Base-by-base conservation (phyloP, 2,888 invertebrate species). In the Stramonita haemastoma region DNA sequence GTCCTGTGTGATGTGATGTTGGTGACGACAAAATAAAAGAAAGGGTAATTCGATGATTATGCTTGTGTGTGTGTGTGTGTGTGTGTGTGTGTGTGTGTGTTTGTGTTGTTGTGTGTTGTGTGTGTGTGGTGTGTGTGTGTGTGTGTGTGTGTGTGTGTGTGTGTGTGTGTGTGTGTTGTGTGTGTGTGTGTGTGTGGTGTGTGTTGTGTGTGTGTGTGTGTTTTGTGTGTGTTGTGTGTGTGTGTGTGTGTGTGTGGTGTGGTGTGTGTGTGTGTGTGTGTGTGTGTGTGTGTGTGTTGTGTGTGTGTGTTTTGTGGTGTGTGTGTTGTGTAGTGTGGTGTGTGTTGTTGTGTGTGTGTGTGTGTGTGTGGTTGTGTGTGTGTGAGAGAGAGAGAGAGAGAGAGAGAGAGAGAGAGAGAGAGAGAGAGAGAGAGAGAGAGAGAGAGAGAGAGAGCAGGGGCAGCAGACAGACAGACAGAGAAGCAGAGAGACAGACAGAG, bases 41-140 rank as follows among this genome's bases (percentile, higher is more conserved):
- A 5, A 34, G 79, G 34, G 32, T 13, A 29, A 34, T 17, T 46
- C 8, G 15, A n/a, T 86, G 57, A 57, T 57, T 86, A 0, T 56
- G 1, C 17, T 13, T 56, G 57, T 86, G 56, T 56, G 86, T 57
- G 57, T 56, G 86, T 86, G 86, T 86, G 86, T 46, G 86, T 6
- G 81, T 81, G 81, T 81, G 81, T 81, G 81, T 81, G 81, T 81
- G 22, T 34, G 81, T 81, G 81, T 34, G 81, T 11, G 81, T 86
- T n/a, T 86, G 86, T 86, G 1, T 56, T 11, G 36, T 13, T 56
- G 57, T 86, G 56, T 56, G 86, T 57, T 86, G 86, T 86, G 86
- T 46, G 86, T 6, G 81, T 81, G 81, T 81, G 81, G 5, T 6
- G n/a, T 81, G 81, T 81, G 22, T 34, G 81, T 81, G 81, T 34